phyloP scores from a whole-genome alignment of 2,888 invertebrate genomes.

The Eledona agricola region DNA sequence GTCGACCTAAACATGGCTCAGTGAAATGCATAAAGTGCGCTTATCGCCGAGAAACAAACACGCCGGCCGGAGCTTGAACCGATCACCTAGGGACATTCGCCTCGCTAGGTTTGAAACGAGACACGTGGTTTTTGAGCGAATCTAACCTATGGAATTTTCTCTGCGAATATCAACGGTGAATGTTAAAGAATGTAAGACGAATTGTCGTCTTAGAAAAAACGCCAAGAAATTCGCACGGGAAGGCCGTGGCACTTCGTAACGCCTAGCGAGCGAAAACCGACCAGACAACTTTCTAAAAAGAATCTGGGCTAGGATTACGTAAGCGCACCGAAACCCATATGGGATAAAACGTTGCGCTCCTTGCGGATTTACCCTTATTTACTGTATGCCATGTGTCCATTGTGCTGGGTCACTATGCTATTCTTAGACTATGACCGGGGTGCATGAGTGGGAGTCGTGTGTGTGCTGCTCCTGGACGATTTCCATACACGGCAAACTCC shows the following conservation, averaged over 20 bases:
- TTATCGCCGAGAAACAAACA: too few relatives aligned
- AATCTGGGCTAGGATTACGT: slow-evolving; percentile 46
- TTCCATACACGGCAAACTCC: slow-evolving; percentile 48
- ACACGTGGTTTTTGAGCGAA: neutral
- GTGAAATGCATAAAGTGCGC: too few relatives aligned
- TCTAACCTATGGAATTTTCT: neutral
- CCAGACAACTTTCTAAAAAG: slow-evolving; percentile 57
- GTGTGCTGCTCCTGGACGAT: slow-evolving; percentile 41
- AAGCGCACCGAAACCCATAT: slow-evolving; percentile 39
- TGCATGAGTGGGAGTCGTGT: slow-evolving; percentile 44
- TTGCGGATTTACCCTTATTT: slow-evolving; percentile 50
- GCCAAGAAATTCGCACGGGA: slow-evolving; percentile 25
- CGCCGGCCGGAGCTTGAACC: too few relatives aligned
- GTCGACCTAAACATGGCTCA: too few relatives aligned
- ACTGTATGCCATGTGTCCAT: slow-evolving; percentile 51
- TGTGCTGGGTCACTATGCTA: slow-evolving; percentile 49
- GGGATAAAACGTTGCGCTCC: slow-evolving; percentile 6
- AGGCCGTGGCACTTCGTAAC: slow-evolving; percentile 51
- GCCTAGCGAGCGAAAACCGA: slow-evolving; percentile 51
- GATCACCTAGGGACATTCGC: too few relatives aligned
- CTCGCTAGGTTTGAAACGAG: too few relatives aligned
- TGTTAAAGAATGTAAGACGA: too few relatives aligned
- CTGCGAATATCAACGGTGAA: too few relatives aligned
- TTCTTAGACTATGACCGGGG: slow-evolving; percentile 58
- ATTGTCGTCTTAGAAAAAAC: too few relatives aligned